A percentile compares a stretch with the other conserved stretches of the same genome.
Evolutionary conservation across 2,113 vertebrate genomes (phyloP).

Genomic region (Malurus cyaneus): DNA sequence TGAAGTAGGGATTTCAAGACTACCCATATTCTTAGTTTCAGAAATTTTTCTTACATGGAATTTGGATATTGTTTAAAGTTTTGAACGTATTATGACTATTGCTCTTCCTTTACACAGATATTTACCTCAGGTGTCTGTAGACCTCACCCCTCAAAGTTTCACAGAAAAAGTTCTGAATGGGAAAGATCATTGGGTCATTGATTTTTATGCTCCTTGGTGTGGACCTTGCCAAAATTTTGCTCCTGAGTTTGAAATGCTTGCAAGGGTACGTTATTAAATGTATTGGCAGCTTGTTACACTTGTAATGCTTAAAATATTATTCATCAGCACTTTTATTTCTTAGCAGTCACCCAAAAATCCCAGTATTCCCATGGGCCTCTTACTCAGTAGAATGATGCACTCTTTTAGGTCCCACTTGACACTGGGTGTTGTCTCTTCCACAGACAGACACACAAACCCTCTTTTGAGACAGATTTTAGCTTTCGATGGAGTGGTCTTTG

Average conservation of each 20-base stretch:
- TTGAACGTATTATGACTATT: neutral
- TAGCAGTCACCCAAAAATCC: neutral
- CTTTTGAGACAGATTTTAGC: neutral
- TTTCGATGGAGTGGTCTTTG: neutral
- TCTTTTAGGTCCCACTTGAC: neutral
- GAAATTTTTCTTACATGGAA: neutral
- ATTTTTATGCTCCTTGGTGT: constrained; percentile 98
- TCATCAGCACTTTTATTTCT: neutral
- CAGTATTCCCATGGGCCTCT: neutral
- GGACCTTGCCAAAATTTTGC: constrained; percentile 95
- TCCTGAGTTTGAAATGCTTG: constrained; percentile 93
- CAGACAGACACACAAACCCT: neutral
- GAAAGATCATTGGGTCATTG: constrained; percentile 91
- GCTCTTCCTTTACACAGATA: constrained; percentile 73
- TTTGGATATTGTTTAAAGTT: neutral
- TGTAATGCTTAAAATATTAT: neutral
- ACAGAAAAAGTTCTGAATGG: constrained; percentile 84
- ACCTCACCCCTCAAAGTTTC: constrained; percentile 88
- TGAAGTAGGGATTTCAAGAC: neutral
- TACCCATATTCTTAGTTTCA: neutral
- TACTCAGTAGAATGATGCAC: neutral
- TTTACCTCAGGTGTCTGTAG: constrained; percentile 84
- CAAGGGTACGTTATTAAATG: constrained; percentile 78
- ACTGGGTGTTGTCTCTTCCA: neutral
- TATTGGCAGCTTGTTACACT: neutral